phyloP scores from a whole-genome alignment of 2,888 invertebrate species.

The Drosophila neutralis region DNA sequence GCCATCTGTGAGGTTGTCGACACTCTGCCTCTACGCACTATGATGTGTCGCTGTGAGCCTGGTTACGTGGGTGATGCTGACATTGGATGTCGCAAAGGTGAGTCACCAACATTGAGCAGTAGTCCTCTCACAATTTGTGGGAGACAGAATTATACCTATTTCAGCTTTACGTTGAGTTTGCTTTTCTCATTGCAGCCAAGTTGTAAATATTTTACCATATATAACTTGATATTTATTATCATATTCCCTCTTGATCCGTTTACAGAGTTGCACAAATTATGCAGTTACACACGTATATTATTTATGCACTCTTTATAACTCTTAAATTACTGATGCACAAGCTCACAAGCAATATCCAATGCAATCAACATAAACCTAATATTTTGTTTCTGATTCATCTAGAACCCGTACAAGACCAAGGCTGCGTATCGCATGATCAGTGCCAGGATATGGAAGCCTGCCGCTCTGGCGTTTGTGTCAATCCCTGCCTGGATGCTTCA shows the following conservation, averaged over 20 bases:
- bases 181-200: slow-evolving; percentile 70
- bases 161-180: slow-evolving; percentile 60
- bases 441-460: slow-evolving; percentile 91
- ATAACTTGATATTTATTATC: slow-evolving; percentile 12
- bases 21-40: slow-evolving; percentile 93
- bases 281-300: slow-evolving; percentile 29
- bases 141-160: not conserved
- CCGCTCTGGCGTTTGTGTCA: slow-evolving; percentile 90
- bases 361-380: slow-evolving; percentile 7
- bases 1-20: slow-evolving; percentile 94
- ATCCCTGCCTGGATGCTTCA: slow-evolving; percentile 88
- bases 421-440: slow-evolving; percentile 90
- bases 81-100: slow-evolving; percentile 92
- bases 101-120: slow-evolving; percentile 45
- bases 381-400: not conserved
- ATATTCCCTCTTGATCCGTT: slow-evolving; percentile 17
- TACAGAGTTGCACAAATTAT: slow-evolving; percentile 59
- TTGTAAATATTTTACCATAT: slow-evolving; percentile 42
- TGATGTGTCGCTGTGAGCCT: slow-evolving; percentile 93
- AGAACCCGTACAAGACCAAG: slow-evolving; percentile 85
- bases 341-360: not conserved
- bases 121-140: not conserved
- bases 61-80: slow-evolving; percentile 95
- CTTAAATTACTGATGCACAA: slow-evolving; percentile 59
- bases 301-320: slow-evolving; percentile 63